These are phyloP conservation scores for Hipposideros armiger DNA, from an alignment of 2,113 vertebrate species.

Conservation along the genomic window DNA sequence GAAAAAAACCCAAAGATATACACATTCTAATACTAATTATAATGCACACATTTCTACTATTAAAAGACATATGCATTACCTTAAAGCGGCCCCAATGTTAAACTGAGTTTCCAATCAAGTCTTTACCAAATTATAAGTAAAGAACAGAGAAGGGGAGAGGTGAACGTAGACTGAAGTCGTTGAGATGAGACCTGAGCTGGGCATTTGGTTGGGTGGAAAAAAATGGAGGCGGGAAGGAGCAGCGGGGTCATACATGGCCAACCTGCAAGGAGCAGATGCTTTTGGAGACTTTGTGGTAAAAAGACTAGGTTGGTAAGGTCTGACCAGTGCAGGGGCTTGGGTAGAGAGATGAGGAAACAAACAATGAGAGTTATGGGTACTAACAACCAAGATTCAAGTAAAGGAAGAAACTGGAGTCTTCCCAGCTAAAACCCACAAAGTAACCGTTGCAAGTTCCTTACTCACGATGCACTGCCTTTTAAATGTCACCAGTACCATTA, in stretches of 20 bases:
- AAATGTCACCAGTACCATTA: not conserved
- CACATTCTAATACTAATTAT: not conserved
- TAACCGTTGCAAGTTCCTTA: not conserved
- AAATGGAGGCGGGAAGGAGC: not conserved
- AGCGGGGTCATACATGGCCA: not conserved
- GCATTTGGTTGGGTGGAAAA: not conserved
- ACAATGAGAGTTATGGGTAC: not conserved
- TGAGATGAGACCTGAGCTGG: not conserved
- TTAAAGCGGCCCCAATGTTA: not conserved
- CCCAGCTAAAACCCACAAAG: not conserved
- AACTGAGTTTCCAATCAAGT: not conserved
- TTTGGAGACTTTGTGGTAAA: not conserved
- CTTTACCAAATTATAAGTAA: not conserved
- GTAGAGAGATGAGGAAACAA: not conserved
- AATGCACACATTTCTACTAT: not conserved
- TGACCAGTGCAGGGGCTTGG: not conserved
- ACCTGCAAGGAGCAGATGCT: no score
- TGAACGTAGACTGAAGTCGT: not conserved
- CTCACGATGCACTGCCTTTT: not conserved
- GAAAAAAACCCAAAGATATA: not conserved
- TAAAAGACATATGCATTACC: not conserved
- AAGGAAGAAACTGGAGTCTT: not conserved
- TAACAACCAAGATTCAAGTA: not conserved
- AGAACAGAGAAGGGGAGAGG: not conserved
- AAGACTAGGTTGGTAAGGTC: not conserved